phyloP scores from a whole-genome alignment of 2,113 vertebrate species.

The Siniperca chuatsi region DNA sequence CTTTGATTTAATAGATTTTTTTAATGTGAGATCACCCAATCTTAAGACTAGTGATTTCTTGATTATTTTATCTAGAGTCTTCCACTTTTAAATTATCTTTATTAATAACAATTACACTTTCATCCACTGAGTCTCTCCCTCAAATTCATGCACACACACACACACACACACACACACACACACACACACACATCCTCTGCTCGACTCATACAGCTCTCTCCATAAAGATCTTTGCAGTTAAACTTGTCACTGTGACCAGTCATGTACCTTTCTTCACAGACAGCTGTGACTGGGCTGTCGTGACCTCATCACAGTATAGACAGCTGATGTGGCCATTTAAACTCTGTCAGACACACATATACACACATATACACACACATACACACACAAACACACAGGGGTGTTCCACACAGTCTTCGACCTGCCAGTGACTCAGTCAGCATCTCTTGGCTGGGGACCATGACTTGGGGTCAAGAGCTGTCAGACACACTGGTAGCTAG shows the following conservation, averaged over 20 bases:
- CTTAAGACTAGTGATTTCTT: neutral
- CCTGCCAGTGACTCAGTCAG: conserved; percentile 42
- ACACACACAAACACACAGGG: conserved; percentile 11
- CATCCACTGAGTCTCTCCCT: neutral
- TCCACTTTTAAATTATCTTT: neutral
- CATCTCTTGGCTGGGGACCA: conserved; percentile 42
- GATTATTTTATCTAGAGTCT: neutral
- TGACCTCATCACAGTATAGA: conserved; percentile 68
- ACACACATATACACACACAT: neutral
- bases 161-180: neutral
- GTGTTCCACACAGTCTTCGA: conserved; percentile 16
- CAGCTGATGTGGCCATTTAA: conserved; percentile 59
- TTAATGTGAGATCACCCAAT: neutral
- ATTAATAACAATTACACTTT: neutral
- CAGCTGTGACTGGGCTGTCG: conserved; percentile 60
- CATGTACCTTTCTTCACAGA: conserved; percentile 53
- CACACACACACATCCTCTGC: neutral
- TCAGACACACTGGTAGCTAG: conserved; percentile 60
- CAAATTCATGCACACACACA: neutral
- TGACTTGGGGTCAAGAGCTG: conserved; percentile 62
- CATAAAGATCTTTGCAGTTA: conserved; percentile 42
- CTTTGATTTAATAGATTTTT: neutral
- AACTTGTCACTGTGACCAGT: conserved; percentile 38
- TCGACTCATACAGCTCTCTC: neutral
- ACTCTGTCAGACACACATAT: neutral